Evolutionary conservation across 2,888 invertebrate species (phyloP), one percentile per base, ranked within the genome.

Genomic region (Cancer borealis): DNA sequence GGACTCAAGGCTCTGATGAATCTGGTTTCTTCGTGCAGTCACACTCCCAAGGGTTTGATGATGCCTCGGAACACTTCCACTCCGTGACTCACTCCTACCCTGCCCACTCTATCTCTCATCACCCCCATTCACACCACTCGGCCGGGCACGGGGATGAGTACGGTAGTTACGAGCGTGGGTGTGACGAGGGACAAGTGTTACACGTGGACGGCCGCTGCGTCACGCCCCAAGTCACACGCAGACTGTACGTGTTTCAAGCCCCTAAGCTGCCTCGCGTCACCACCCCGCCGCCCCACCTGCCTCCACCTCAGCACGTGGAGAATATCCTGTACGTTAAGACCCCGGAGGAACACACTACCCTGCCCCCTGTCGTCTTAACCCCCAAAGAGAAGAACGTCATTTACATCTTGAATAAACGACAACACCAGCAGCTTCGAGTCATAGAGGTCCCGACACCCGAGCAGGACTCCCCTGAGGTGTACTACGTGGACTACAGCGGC

Each of bases 121-220:
- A 54, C 54, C 17, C 54, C 54, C 66, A 17, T n/a, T 66, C 66
- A 3, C 66, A 54, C 54, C 8, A 54, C 54, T 12, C 8, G 54
- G 12, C 54, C 54, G 8, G 8, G 54, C 54, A 66, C 66, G n/a
- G 8, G n/a, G 21, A 66, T 21, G 66, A n/a, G 3, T 4, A 66
- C 66, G 21, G 66, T 6, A 66, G 66, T 66, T n/a, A 66, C 66
- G 66, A n/a, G n/a, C 4, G 10, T 30, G 79, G 12, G 30, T 79
- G 79, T 10, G 26, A 10, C 79, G 10, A 79, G 26, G 79, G 79
- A 10, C 30, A 79, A 10, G 30, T 79, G 8, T 3, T 12, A 21
- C 79, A 79, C 79, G 79, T 79, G 79, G 79, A 79, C 79, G 79
- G 79, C 30, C 26, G 30, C 30, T 79, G 79, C 30, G 26, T 79